Base-by-base conservation (phyloP, 1,140 invertebrate genomes). In the Trachelipus rathkii region DNA sequence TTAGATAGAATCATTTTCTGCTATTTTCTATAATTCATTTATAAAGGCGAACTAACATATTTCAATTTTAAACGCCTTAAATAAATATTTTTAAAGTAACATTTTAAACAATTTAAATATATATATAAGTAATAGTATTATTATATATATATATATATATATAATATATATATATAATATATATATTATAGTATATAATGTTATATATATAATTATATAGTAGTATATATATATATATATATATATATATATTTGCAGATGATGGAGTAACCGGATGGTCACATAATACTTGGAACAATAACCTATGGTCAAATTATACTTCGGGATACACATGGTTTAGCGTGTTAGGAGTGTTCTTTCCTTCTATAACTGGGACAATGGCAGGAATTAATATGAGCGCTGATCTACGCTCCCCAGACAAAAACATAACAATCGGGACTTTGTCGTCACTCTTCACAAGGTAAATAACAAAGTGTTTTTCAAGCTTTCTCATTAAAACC, bases 341-440 rank as follows among this genome's bases (percentile, higher is more conserved):
- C 15, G 93, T 96, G 69, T 95, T 96, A 86, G 95, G 94, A 60
- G 93, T 97, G n/a, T 95, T 96, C 86, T 95, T 97, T 86, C 92
- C 95, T 72, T 94, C 96, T 70, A 90, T 97, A 73, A 93, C 95
- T 75, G 95, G 95, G 33, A 93, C 98, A 70, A 88, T 98, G 76
- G 95, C 96, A 67, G 96, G 96, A 67, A 94, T 98, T 80, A 98
- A 98, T 84, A 98, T 99, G 96, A 96, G 95, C 85, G 95, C 95
- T 13, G 96, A 99, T 86, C 88, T 99, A 66, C 89, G 90, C 75
- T 91, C 95, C 82, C 96, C 96, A 0, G 93, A 93, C 11, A 90
- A 89, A 67, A 94, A 96, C 85, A 98, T 98, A 83, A 95, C 96
- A 5, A 92, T 93, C 85, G 96, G 96, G 50, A 97, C 96, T 6